phyloP scores from a whole-genome alignment of 1,140 invertebrate genomes.

The Ips nitidus region DNA sequence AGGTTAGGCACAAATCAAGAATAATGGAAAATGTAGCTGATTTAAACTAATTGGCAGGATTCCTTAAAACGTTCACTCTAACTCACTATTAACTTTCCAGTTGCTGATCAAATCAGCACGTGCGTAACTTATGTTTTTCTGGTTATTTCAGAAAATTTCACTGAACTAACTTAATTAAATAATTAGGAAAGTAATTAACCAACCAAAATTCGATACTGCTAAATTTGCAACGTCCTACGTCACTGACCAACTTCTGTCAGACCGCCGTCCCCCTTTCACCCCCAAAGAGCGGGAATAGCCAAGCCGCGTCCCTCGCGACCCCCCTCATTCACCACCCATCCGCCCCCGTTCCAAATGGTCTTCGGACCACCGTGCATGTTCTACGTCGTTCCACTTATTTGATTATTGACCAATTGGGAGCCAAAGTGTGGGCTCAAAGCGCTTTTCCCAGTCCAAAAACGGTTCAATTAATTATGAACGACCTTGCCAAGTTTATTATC shows the following conservation, averaged over 20 bases:
- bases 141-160: too few relatives aligned
- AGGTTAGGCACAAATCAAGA: too few relatives aligned
- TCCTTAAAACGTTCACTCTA: too few relatives aligned
- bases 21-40: too few relatives aligned
- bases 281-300: conserved; percentile 5
- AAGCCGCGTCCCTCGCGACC: not conserved
- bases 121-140: too few relatives aligned
- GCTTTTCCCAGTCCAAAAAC: not conserved
- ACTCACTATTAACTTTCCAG: too few relatives aligned
- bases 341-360: not conserved
- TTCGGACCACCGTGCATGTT: conserved; percentile 10
- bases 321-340: conserved; percentile 1
- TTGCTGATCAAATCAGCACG: too few relatives aligned
- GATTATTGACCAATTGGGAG: conserved; percentile 12
- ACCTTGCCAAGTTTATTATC: too few relatives aligned
- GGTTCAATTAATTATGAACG: too few relatives aligned
- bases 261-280: conserved; percentile 10
- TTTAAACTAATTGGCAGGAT: too few relatives aligned
- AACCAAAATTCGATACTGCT: not conserved
- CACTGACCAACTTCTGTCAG: conserved; percentile 11
- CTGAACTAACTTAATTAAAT: too few relatives aligned
- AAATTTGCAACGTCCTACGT: conserved; percentile 9
- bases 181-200: too few relatives aligned
- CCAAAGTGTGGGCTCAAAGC: not conserved
- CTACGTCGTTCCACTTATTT: conserved; percentile 8